phyloP scores from a whole-genome alignment of 2,113 vertebrate species.

The Rhinogobius similis region DNA sequence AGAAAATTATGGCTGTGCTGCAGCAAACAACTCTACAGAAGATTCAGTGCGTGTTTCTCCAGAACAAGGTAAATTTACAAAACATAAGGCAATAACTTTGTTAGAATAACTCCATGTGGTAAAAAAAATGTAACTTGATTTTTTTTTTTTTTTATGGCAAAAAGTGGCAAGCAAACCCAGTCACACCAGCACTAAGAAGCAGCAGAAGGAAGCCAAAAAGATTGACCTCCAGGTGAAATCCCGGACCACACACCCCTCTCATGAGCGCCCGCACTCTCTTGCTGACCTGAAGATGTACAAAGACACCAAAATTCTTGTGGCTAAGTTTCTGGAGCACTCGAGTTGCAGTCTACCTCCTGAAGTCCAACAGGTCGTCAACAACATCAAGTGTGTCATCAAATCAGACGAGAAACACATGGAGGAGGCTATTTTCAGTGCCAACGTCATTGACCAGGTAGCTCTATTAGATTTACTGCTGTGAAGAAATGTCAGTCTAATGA shows the following conservation, averaged over 20 bases:
- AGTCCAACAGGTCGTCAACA: conserved; percentile 89
- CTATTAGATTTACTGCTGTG: not conserved
- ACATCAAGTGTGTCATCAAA: conserved; percentile 85
- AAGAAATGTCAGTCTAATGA: not conserved
- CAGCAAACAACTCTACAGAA: conserved; percentile 61
- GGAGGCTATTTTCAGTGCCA: conserved; percentile 89
- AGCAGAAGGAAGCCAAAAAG: conserved; percentile 76
- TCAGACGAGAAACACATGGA: conserved; percentile 90
- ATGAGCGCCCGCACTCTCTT: conserved; percentile 83
- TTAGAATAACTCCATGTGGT: no score
- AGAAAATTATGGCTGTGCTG: conserved; percentile 61
- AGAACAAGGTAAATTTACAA: conserved; percentile 69
- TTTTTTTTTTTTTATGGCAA: conserved; percentile 24
- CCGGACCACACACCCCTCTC: conserved; percentile 71
- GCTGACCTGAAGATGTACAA: conserved; percentile 91
- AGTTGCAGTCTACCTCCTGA: conserved; percentile 88
- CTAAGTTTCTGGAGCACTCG: conserved; percentile 93
- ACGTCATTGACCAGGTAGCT: conserved; percentile 87
- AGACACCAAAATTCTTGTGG: conserved; percentile 92
- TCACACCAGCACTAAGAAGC: conserved; percentile 59
- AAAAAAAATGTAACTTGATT: not conserved
- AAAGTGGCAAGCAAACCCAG: conserved; percentile 67
- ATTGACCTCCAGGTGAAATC: conserved; percentile 75
- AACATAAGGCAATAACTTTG: not conserved
- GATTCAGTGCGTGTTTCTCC: conserved; percentile 65